Evolutionary conservation across 2,888 invertebrate species (phyloP), one percentile per base, ranked within the genome.

Genomic region (Biston betularia): DNA sequence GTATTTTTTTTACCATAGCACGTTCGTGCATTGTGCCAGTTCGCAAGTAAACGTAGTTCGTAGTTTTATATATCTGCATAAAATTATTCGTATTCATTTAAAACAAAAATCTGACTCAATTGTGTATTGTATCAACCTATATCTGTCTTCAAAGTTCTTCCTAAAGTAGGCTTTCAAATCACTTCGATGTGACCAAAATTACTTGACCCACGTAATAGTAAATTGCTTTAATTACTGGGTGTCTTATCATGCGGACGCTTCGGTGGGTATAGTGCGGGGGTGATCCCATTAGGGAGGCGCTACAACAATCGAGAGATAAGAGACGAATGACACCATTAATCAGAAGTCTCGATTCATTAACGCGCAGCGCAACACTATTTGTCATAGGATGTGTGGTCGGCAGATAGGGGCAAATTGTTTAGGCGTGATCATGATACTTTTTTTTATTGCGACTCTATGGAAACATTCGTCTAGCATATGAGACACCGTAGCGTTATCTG

Each of bases 321-420:
- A 78, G 76, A 73, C 79, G 78, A 86, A 87, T 87, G 86, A 86
- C 85, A 88, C 80, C 90, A 91, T 92, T 91, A 90, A 91, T 92
- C 92, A 91, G 87, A 86, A 80, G 82, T 81, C 60, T 40, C 89
- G 88, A 88, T 92, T 92, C 91, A 91, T 92, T 92, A 91, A 83
- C 76, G 77, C 81, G 77, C 72, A 75, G 79, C 76, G 80, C 82
- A 85, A 80, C 89, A 86, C 74, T 72, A 92, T 92, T 91, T 90
- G 92, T 92, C 92, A 90, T 88, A 86, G 81, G 78, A 83, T 86
- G 89, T 86, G 87, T 86, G 86, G 84, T 81, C 83, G 66, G 54
- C 53, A 79, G 79, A 80, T 79, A 79, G 72, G 75, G 78, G 61
- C 60, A 61, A 81, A 80, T 79, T 78, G 79, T 77, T 79, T 66